Evolutionary conservation across 30 jellyfish, hydroid and myxozoan genomes (phyloP), one percentile per base, ranked within the genome.

Genomic region (Turritopsis dohrnii): DNA sequence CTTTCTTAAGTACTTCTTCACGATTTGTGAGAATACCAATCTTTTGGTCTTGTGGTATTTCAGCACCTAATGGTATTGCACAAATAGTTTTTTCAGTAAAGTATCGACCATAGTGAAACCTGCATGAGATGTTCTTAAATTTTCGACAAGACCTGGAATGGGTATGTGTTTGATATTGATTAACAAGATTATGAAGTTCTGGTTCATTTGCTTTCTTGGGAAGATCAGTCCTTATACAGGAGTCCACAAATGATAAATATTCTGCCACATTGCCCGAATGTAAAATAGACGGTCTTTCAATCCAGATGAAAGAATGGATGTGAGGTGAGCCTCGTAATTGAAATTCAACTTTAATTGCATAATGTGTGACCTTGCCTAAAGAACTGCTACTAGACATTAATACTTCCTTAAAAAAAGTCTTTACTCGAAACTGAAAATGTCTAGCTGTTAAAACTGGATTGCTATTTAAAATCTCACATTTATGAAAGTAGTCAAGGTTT

Each of bases 401-500:
- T 41, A 41, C 13, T 13, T 41, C 60, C 13, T 41, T 41, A 41
- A 3, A 41, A 41, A 41, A 41, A 41, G 13, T 5, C 60, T 16
- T 69, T 16, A 69, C 4, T 26, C 30, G 30, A 16, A 69, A 69
- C 30, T 69, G 77, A 69, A 69, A 69, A 69, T 69, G 77, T 69
- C 77, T 69, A 9, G 77, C 30, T 1, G 77, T 69, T 8, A 69
- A 26, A 69, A 69, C 77, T 69, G 30, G 77, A 69, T 69, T 69
- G 5, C 16, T 4, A 69, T 69, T 26, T 8, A 69, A 26, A 16
- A 69, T 69, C 16, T 69, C 77, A 69, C 77, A 69, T 16, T 69
- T 69, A 4, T 16, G 5, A 69, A 69, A 69, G 16, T 69, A 69
- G 72, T 60, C 72, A 60, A 60, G n/a, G n/a, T n/a, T 60, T 60